A percentile compares a stretch with the other conserved stretches of the same genome.
Conservation (phyloP, 2,888 invertebrate genomes). For the Heteropelma amictum region DNA sequence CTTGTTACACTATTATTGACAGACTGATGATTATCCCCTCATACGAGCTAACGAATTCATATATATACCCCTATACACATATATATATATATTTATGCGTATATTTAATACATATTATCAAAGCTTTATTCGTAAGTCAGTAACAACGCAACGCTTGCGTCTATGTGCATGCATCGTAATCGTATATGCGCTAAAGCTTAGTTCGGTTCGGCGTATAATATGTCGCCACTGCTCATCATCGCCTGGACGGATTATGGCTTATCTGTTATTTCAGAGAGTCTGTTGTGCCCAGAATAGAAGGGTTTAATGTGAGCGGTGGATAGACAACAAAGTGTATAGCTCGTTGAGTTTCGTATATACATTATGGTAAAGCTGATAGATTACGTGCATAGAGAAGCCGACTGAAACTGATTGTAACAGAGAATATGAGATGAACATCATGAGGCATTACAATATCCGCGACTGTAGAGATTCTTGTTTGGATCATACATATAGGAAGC, state of each 20-base stretch:
- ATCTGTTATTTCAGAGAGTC: constrained; percentile 68
- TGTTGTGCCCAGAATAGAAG: constrained; percentile 21
- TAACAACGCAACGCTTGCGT: neutral
- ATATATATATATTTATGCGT: neutral
- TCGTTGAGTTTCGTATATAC: constrained; percentile 18
- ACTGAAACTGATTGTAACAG: no score
- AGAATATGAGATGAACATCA: constrained; percentile 45
- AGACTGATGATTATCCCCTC: no score
- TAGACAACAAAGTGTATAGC: neutral
- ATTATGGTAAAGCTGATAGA: constrained; percentile 11
- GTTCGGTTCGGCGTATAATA: constrained; percentile 57
- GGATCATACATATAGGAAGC: neutral
- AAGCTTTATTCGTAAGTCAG: no score
- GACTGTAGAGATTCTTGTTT: neutral
- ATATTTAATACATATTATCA: no score
- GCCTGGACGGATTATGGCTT: constrained; percentile 56
- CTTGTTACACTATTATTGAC: no score
- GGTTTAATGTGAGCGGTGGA: neutral
- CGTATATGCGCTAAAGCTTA: constrained; percentile 39
- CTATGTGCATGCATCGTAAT: neutral
- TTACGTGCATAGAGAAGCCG: no score
- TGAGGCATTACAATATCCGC: constrained; percentile 31
- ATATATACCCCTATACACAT: neutral
- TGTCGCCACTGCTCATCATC: constrained; percentile 60
- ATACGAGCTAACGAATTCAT: neutral